These are phyloP conservation scores for Coecobrya sp. DNA, from an alignment of 2,888 invertebrate genomes.

Conservation along the genomic window DNA sequence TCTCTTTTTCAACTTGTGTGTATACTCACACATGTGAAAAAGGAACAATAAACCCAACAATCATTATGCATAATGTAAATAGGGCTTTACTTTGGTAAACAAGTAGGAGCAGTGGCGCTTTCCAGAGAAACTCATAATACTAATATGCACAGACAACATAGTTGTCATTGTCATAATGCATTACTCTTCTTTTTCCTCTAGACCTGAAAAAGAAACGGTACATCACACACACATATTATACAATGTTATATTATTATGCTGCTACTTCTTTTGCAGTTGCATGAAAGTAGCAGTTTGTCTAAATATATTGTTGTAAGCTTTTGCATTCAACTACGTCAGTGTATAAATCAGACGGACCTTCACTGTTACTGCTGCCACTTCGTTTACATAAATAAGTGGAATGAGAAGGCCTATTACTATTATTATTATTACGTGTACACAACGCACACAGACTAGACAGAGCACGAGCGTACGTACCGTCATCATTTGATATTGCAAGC, in stretches of 20 bases:
- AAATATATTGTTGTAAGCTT: background rate
- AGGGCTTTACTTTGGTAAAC: slow-evolving; percentile 58
- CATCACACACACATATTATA: background rate
- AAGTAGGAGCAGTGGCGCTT: slow-evolving; percentile 1
- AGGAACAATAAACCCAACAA: slow-evolving; percentile 49
- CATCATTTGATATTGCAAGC: slow-evolving; percentile 42
- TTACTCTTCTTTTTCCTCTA: slow-evolving; percentile 9
- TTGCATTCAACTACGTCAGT: background rate
- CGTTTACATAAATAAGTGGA: slow-evolving; percentile 2
- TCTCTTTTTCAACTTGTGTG: slow-evolving; percentile 1
- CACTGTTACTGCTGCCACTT: background rate
- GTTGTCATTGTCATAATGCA: slow-evolving; percentile 66
- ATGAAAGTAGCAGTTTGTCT: background rate
- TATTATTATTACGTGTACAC: slow-evolving; percentile 18
- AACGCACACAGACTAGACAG: too few relatives aligned
- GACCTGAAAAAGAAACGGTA: background rate
- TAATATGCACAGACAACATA: slow-evolving; percentile 37
- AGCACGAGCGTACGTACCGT: background rate
- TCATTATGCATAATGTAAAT: slow-evolving; percentile 72
- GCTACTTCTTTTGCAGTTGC: background rate
- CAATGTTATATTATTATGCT: background rate
- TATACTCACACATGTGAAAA: slow-evolving; percentile 9
- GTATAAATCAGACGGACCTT: slow-evolving; percentile 52
- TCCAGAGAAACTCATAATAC: background rate
- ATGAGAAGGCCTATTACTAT: slow-evolving; percentile 41